Evolutionary conservation across 2,888 invertebrate genomes (phyloP), one percentile per base, ranked within the genome.

Genomic region (Brenthis daphne): DNA sequence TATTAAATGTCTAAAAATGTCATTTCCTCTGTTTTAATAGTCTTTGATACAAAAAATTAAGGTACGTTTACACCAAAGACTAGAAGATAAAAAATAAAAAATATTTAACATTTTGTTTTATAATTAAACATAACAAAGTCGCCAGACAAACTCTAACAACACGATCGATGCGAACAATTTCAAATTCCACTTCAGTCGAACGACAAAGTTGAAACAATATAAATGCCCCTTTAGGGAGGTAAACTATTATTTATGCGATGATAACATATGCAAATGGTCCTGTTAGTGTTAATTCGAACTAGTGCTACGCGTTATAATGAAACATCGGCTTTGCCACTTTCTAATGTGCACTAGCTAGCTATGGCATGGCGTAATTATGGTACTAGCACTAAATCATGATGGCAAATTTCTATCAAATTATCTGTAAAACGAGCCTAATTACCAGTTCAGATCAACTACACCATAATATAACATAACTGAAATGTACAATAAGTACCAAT

Each of bases 301-400:
- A 50, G 67, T 67, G n/a, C 53, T 13, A 50, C 33, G 55, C 50
- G 24, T 58, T 64, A 58, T 47, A 68, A 64, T 63, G 68, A 68
- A 68, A 68, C 64, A 64, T 67, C 61, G 58, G 67, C 64, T 58
- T 58, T 48, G 13, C 51, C 64, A 58, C 57, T 68, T 68, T 58
- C 68, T 68, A 64, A 57, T 64, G 64, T 54, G 29, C 47, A 53
- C 54, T 55, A 48, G 57, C 64, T 55, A 58, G 51, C 37, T 47
- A 64, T 51, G 43, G 29, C 63, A 48, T 11, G 24, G 61, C 43
- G 61, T 57, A 57, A 53, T 67, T 64, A 63, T 53, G 63, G 67
- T 57, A 51, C 43, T 56, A 63, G 57, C 63, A 57, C n/a, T 67
- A 60, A 57, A 67, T 67, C 67, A 68, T 68, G 57, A 43, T 57